These are phyloP conservation scores for Theropithecus gelada DNA, from an alignment of 2,113 vertebrate species.

Conservation along the genomic window DNA sequence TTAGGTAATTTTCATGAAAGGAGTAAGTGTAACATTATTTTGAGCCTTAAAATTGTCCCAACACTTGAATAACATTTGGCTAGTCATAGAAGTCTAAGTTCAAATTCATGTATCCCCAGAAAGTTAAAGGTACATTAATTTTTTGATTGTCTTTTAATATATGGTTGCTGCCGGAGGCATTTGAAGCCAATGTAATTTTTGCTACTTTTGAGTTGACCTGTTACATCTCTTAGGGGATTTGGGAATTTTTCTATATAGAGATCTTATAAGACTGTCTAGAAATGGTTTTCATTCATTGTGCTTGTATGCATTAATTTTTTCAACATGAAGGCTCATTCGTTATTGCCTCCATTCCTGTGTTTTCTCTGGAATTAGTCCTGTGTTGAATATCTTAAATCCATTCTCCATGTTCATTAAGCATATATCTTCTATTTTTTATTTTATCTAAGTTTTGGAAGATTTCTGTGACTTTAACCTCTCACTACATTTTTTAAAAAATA, in stretches of 20 bases:
- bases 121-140: not conserved
- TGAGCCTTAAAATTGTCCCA: not conserved
- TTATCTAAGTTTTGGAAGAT: not conserved
- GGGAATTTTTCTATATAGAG: not conserved
- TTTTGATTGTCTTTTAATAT: not conserved
- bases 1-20: conserved; percentile 1
- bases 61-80: not conserved
- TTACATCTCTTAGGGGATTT: not conserved
- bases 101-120: not conserved
- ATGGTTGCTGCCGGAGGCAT: not conserved
- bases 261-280: not conserved
- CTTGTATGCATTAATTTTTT: not conserved
- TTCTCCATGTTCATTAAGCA: not conserved
- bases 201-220: not conserved
- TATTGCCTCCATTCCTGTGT: not conserved
- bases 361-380: not conserved
- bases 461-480: not conserved
- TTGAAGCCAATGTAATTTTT: not conserved
- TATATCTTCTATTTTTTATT: not conserved
- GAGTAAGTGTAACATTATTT: not conserved
- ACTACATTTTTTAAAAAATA: not conserved
- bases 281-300: not conserved
- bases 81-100: not conserved
- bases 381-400: not conserved
- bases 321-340: not conserved